Percentiles rank a stretch among this genome's conserved stretches.
phyloP scores from a whole-genome alignment of 1,140 invertebrate genomes.

The Zaprionus kolodkinae region DNA sequence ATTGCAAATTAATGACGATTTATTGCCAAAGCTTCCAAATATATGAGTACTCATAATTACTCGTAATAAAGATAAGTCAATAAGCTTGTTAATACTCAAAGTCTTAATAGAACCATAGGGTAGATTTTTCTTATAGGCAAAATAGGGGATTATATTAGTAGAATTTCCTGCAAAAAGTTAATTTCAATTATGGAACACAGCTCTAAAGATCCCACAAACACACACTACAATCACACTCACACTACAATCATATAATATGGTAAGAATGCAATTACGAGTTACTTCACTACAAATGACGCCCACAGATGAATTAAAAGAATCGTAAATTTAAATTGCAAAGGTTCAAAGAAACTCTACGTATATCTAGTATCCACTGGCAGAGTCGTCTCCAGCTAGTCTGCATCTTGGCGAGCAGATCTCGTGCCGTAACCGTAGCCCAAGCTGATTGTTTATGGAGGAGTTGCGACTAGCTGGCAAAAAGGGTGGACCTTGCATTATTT shows the following conservation, averaged over 20 bases:
- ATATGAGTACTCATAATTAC: neutral
- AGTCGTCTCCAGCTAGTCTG: slow-evolving; percentile 19
- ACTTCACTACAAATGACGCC: slow-evolving; percentile 25
- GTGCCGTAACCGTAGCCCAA: neutral
- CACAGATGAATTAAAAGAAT: slow-evolving; percentile 50
- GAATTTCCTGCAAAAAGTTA: neutral
- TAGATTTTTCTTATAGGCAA: too few relatives aligned
- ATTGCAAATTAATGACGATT: too few relatives aligned
- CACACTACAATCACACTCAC: neutral
- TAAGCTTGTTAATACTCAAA: neutral
- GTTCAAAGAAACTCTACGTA: neutral
- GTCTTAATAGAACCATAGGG: neutral
- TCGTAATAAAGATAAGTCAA: neutral
- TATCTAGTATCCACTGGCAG: neutral
- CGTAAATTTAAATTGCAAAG: slow-evolving; percentile 44
- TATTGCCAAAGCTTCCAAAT: neutral
- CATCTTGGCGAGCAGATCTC: neutral
- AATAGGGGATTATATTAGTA: neutral
- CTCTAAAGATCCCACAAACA: neutral
- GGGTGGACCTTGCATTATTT: slow-evolving; percentile 33
- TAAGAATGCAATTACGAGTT: slow-evolving; percentile 31
- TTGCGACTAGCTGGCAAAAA: slow-evolving; percentile 27
- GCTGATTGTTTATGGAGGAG: slow-evolving; percentile 42
- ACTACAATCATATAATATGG: neutral
- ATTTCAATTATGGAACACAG: slow-evolving; percentile 7